Evolutionary conservation across 2,113 vertebrate species (phyloP).

Genomic region (Orientallactaga bullata): DNA sequence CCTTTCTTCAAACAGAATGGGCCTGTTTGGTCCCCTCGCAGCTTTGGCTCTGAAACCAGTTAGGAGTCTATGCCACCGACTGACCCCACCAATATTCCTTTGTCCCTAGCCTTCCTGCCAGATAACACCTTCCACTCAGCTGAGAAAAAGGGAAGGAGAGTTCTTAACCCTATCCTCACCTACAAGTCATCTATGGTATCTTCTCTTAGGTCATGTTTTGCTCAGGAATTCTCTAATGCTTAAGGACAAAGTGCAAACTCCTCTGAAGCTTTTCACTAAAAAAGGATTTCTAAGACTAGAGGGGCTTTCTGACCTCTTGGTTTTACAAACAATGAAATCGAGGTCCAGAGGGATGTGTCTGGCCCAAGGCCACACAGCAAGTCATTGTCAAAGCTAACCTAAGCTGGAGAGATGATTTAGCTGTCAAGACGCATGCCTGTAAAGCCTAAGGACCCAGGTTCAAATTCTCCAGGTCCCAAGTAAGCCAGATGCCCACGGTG

Average conservation of each 20-base stretch:
- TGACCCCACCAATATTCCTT: background rate
- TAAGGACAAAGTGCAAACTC: conserved; percentile 46
- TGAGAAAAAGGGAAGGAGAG: background rate
- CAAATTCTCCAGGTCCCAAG: no score
- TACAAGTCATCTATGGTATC: background rate
- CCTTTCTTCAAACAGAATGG: background rate
- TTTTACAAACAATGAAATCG: conserved; percentile 54
- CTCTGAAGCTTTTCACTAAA: conserved; percentile 20
- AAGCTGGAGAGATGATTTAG: no score
- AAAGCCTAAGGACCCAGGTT: no score
- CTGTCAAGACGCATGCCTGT: no score
- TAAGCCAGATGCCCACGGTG: no score
- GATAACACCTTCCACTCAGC: background rate
- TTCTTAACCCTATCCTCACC: conserved; percentile 5
- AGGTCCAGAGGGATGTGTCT: conserved; percentile 1
- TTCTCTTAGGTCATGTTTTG: conserved; percentile 11
- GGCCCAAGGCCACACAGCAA: background rate
- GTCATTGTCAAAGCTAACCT: background rate
- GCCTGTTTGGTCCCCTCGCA: background rate
- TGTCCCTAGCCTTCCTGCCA: background rate
- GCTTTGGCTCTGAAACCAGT: background rate
- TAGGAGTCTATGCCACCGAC: background rate
- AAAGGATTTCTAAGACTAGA: conserved; percentile 48
- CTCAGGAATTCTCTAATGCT: background rate
- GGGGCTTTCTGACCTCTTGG: conserved; percentile 21